Conservation (phyloP, 2,888 invertebrate genomes). For the Habroteleia sp. region DNA sequence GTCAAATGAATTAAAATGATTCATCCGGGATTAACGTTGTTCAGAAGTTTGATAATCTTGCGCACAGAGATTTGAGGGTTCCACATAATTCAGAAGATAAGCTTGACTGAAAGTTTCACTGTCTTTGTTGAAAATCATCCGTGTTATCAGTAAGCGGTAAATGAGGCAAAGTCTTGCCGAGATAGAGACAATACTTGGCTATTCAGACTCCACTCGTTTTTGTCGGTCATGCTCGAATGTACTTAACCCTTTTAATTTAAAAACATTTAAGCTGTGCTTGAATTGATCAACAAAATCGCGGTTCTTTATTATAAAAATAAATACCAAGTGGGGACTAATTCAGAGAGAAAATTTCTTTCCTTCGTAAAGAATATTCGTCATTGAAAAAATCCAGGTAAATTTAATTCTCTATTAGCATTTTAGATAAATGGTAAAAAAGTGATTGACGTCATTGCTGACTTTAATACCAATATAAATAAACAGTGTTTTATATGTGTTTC, state of each 20-base stretch:
- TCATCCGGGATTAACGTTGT: not conserved
- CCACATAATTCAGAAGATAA: conserved; percentile 42
- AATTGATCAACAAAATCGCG: not conserved
- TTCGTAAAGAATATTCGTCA: not conserved
- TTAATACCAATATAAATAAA: too few relatives aligned
- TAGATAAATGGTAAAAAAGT: too few relatives aligned
- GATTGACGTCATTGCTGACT: too few relatives aligned
- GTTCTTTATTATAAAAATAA: not conserved
- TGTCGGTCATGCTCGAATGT: not conserved
- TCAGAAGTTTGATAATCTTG: conserved; percentile 38
- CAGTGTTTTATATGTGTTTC: too few relatives aligned
- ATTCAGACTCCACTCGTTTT: not conserved
- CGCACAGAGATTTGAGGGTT: conserved; percentile 17
- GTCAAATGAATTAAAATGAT: conserved; percentile 26
- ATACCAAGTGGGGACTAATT: not conserved
- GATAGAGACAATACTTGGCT: conserved; percentile 33
- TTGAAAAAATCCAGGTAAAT: too few relatives aligned
- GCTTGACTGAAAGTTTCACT: conserved; percentile 39
- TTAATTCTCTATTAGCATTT: too few relatives aligned
- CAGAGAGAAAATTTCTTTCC: not conserved
- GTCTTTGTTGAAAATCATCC: conserved; percentile 27
- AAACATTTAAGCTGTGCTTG: not conserved
- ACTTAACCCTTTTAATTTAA: conserved; percentile 1
- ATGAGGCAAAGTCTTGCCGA: conserved; percentile 13
- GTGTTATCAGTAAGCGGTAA: conserved; percentile 26